phyloP scores from a whole-genome alignment of 2,888 invertebrate genomes.

The Molorchus minor region DNA sequence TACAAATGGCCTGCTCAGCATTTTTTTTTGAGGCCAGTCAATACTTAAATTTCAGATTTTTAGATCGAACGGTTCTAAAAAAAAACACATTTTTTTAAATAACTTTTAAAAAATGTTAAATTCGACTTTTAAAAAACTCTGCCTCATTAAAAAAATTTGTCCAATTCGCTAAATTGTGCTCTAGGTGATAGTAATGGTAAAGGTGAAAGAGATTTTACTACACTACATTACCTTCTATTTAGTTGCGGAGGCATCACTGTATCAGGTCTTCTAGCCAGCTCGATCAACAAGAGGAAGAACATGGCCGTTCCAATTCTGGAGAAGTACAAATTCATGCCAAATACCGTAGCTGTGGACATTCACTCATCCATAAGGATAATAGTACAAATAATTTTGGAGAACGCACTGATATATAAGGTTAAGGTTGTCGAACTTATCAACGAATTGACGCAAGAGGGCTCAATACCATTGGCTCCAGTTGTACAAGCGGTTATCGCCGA shows the following conservation, averaged over 20 bases:
- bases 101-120: too few relatives aligned
- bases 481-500: constrained; percentile 72
- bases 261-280: constrained; percentile 78
- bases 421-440: constrained; percentile 46
- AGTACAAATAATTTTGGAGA: constrained; percentile 79
- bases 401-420: constrained; percentile 67
- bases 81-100: too few relatives aligned
- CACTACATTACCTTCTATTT: too few relatives aligned
- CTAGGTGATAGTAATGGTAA: too few relatives aligned
- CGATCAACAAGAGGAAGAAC: constrained; percentile 74
- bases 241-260: constrained; percentile 82
- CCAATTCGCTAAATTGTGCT: too few relatives aligned
- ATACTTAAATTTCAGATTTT: too few relatives aligned
- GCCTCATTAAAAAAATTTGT: too few relatives aligned
- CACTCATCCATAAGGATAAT: constrained; percentile 66
- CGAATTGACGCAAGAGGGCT: constrained; percentile 22
- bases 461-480: constrained; percentile 61
- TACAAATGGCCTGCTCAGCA: too few relatives aligned
- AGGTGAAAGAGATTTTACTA: too few relatives aligned
- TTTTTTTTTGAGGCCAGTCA: too few relatives aligned
- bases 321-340: constrained; percentile 76
- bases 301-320: constrained; percentile 80
- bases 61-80: too few relatives aligned
- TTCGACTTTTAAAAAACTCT: too few relatives aligned
- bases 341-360: constrained; percentile 54